Base-by-base conservation (phyloP, 2,797 vertebrate species). In the Esox lucius region DNA sequence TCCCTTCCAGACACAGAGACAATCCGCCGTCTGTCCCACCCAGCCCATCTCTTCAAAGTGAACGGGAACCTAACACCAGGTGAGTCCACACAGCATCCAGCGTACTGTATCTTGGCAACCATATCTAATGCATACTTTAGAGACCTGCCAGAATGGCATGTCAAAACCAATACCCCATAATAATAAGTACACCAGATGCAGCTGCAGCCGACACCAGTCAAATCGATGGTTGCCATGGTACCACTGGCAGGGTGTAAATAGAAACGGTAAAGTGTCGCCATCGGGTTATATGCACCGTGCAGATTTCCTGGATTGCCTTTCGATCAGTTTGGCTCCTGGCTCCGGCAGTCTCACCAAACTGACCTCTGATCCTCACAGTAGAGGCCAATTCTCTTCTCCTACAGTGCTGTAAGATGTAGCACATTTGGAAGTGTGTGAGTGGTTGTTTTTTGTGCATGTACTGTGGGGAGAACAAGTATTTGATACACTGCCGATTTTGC, bases 161-260 rank as follows among this genome's bases (percentile, higher is more conserved):
- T 70, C 75, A 78, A 87, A 90, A 81, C 68, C 80, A 87, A 91
- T 85, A 87, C 85, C 78, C 80, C 81, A 82, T 86, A 88, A 88
- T 86, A 86, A 88, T 84, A 80, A 77, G 77, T 79, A 83, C 61
- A 69, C 75, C 65, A 80, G 74, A 80, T 85, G 83, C 88, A 61
- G 84, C 48, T 0, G 79, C 79, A 78, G 78, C 12, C 56, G 56
- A 71, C 80, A 68, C 33, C 24, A 49, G 74, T 82, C 84, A 89
- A 59, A 90, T 93, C 86, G 84, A 91, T 70, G 82, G 87, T 90
- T 91, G 83, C 90, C 87, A 87, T 91, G 87, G 88, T 72, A 83
- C 84, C 83, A 71, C 74, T 39, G 73, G 77, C 79, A 74, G 71
- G 75, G 73, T 75, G 78, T 79, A 59, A 87, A 88, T 83, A 70